Percentiles rank a stretch among this genome's conserved stretches.
These are phyloP conservation scores for Eumaeus atala DNA, from an alignment of 1,140 invertebrate genomes.

Conservation along the genomic window DNA sequence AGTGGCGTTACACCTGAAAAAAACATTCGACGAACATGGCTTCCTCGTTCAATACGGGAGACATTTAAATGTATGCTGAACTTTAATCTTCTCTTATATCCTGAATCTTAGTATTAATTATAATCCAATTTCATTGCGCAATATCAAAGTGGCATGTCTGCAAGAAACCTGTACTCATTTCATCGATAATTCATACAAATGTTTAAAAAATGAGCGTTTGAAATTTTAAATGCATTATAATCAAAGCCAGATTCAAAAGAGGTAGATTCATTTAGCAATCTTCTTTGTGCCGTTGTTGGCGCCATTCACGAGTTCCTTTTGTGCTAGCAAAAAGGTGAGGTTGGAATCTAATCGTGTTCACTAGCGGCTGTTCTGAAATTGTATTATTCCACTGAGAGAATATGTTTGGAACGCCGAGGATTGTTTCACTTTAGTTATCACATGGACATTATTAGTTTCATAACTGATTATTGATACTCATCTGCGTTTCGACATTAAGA, in stretches of 20 bases:
- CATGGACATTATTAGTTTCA: too few relatives aligned
- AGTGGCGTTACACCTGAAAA: too few relatives aligned
- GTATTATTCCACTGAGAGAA: background rate
- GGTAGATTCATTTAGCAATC: conserved; percentile 37
- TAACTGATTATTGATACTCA: too few relatives aligned
- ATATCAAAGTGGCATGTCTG: too few relatives aligned
- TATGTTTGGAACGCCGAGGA: background rate
- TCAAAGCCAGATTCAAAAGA: conserved; percentile 30
- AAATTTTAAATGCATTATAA: conserved; percentile 21
- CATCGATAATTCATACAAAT: conserved; percentile 6
- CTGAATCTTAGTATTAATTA: too few relatives aligned
- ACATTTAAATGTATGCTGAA: too few relatives aligned
- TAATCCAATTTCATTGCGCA: too few relatives aligned
- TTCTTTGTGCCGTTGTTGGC: conserved; percentile 29
- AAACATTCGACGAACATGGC: too few relatives aligned
- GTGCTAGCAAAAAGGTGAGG: conserved; percentile 5
- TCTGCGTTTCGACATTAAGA: too few relatives aligned
- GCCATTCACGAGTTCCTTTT: conserved; percentile 11
- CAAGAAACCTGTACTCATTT: background rate
- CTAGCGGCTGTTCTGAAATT: conserved; percentile 5
- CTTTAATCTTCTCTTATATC: too few relatives aligned
- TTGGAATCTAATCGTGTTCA: conserved; percentile 13
- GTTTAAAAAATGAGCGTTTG: conserved; percentile 11
- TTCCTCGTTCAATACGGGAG: too few relatives aligned
- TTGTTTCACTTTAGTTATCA: background rate